Evolutionary conservation across 2,888 invertebrate genomes (phyloP), one percentile per base, ranked within the genome.

Genomic region (Zygogramma bicolorata): DNA sequence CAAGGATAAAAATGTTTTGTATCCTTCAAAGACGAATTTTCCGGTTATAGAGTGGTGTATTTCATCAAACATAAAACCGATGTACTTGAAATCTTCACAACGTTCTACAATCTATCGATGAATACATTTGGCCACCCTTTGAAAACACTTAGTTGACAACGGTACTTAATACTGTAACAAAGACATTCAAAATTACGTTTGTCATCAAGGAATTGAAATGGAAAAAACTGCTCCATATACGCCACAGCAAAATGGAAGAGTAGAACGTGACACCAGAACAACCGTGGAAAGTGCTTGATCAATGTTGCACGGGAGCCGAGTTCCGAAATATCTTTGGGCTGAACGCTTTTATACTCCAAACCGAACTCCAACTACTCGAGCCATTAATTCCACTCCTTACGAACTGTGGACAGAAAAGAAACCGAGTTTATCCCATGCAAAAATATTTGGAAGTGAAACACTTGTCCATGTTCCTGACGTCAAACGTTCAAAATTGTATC

Each of bases 231-330:
- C 73, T 38, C 75, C 77, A 7, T 80, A 81, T 46, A 77, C 75
- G 6, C 81, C 79, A 1, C 71, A 81, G 66, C 81, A 81, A 70
- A 85, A 84, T 76, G 83, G 81, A 3, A 74, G 68, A 49, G 73
- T 78, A 0, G 84, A 86, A 70, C 46, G 83, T 27, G 80, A 83
- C 57, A 84, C 81, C 61, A 40, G 84, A 5, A 84, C 83, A 7
- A 74, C 84, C 5, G 75, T 84, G 15, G 84, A 85, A 68, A 74
- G 75, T 66, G 83, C 85, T 8, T 3, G 83, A 86, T 69, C 40
- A 82, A 83, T 85, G 82, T 22, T 86, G 13, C 70, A 76, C 8
- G 71, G 77, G 10, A 77, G 78, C 27, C 71, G 80, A 31, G 31
- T 85, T 25, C 80, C 80, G 0, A 68, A 75, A 34, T 40, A 71